Evolutionary conservation across 1,140 invertebrate genomes (phyloP).

Genomic region (Sycophila sp.): DNA sequence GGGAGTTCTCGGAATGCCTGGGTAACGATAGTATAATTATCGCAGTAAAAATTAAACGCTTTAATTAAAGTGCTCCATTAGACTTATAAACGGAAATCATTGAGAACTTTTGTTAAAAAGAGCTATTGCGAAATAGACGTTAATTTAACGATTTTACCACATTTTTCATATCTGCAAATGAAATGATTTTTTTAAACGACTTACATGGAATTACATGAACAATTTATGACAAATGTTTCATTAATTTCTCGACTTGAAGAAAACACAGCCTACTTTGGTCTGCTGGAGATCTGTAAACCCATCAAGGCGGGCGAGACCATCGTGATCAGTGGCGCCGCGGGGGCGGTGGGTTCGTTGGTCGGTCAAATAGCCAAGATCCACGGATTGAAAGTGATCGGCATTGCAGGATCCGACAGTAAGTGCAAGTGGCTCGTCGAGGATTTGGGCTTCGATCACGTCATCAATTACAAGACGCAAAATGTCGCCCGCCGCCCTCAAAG

Average conservation of each 20-base stretch:
- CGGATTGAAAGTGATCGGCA: slow-evolving; percentile 77
- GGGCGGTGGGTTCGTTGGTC: slow-evolving; percentile 76
- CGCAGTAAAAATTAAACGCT: too few species aligned
- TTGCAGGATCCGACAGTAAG: slow-evolving; percentile 78
- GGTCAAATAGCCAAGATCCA: slow-evolving; percentile 78
- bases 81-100: too few species aligned
- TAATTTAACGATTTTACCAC: too few species aligned
- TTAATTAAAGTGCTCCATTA: too few species aligned
- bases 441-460: slow-evolving; percentile 75
- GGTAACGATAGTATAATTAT: too few species aligned
- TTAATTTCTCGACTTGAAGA: slow-evolving; percentile 58
- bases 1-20: slow-evolving; percentile 74
- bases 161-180: too few species aligned
- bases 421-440: slow-evolving; percentile 74
- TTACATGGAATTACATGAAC: not conserved
- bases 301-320: slow-evolving; percentile 76
- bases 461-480: slow-evolving; percentile 77
- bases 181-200: not conserved
- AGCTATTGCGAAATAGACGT: not conserved
- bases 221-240: not conserved
- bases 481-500: slow-evolving; percentile 67
- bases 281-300: slow-evolving; percentile 74
- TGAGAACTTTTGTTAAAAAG: not conserved
- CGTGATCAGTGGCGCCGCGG: slow-evolving; percentile 73
- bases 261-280: slow-evolving; percentile 78